Evolutionary conservation across 2,113 vertebrate genomes (phyloP).

Genomic region (Barnardius zonarius): DNA sequence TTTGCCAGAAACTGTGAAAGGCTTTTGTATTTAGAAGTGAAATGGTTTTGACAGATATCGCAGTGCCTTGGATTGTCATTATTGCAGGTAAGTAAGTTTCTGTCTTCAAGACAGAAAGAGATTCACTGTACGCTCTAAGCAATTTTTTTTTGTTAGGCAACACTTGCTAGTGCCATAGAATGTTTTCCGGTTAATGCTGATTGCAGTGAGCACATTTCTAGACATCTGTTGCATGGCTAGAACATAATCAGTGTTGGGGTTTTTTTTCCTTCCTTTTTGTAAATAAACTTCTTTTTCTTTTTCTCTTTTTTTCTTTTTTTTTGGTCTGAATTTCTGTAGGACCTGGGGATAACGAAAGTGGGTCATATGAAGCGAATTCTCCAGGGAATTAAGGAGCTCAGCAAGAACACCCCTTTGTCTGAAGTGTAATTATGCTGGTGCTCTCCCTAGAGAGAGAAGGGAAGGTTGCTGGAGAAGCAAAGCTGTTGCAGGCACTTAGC

Average conservation of each 20-base stretch:
- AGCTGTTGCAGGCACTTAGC: conserved; percentile 43
- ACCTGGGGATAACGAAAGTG: conserved; percentile 99
- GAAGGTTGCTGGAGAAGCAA: conserved; percentile 39
- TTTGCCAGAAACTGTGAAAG: not conserved
- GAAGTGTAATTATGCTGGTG: conserved; percentile 80
- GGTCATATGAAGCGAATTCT: conserved; percentile 99
- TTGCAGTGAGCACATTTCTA: not conserved
- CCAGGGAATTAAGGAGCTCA: conserved; percentile 98
- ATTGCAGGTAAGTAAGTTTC: conserved; percentile 40
- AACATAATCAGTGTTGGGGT: not conserved
- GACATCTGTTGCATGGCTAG: not conserved
- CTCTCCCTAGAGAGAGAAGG: conserved; percentile 51
- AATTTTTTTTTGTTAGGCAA: not conserved
- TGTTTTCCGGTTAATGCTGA: not conserved
- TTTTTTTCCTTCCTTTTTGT: not conserved
- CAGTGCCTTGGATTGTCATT: not conserved
- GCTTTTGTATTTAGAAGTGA: not conserved
- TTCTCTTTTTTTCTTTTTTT: not conserved
- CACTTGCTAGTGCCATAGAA: not conserved
- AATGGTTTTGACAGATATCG: not conserved
- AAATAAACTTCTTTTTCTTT: conserved; percentile 14
- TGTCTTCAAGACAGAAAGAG: not conserved
- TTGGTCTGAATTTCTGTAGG: conserved; percentile 70
- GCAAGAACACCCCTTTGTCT: conserved; percentile 80
- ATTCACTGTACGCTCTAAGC: not conserved